Base-by-base conservation (phyloP, 2,888 invertebrate species). In the Diploptera punctata region DNA sequence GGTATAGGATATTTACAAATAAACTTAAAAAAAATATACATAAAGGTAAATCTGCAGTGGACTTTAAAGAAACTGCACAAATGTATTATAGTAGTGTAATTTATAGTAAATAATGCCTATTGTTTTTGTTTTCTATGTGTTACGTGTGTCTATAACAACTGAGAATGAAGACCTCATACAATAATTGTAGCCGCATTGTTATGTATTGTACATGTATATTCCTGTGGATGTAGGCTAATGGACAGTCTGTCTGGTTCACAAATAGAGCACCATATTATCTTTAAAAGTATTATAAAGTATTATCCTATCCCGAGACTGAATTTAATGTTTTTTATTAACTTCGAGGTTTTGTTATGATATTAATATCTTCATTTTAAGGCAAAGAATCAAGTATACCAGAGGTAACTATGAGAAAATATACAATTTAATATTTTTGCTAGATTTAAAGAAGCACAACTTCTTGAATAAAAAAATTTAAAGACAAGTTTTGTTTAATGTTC, bases 121-220 rank as follows among this genome's bases (percentile, higher is more conserved):
- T 24, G 29, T 65, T 65, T 38, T 65, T 47, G 3, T 13, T 65
- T 65, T 47, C 26, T 44, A 65, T n/a, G 65, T 65, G 65, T 65
- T 65, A 44, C 44, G 26, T 65, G 65, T 65, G 47, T 65, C 26
- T 65, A 24, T 65, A 44, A n/a, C 29, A 33, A 26, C 29, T 47
- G 29, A 65, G 65, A 44, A 65, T 65, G 57, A 52, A 52, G 21
- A 57, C 57, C 44, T 44, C 44, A 65, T 57, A 57, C 44, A 65
- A 26, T n/a, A n/a, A n/a, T n/a, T 47, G 44, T 65, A 65, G 24
- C n/a, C 47, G 65, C 65, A 43, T 65, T 65, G 65, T 65, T 44
- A 65, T 65, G 65, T 65, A 65, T 21, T 47, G 47, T 65, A 47
- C 24, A 47, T 65, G 44, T 65, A 29, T 65, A 65, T 65, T 47